Base-by-base conservation (phyloP, 2,113 vertebrate genomes). In the Paratilapia polleni region DNA sequence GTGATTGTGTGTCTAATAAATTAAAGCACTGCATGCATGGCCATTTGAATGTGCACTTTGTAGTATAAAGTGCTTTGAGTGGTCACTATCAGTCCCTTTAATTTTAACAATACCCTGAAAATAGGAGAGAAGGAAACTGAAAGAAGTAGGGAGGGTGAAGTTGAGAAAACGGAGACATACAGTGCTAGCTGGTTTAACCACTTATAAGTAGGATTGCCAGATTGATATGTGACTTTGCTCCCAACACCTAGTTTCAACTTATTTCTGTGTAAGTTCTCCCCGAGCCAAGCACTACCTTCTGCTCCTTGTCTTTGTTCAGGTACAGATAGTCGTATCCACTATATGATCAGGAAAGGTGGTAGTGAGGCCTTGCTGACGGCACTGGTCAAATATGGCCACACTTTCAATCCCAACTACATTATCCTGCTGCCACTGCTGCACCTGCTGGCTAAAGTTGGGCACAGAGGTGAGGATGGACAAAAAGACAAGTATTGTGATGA, bases 341-440 rank as follows among this genome's bases (percentile, higher is more conserved):
- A 98, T 1, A 92, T 98, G 94, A 97, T 99, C 92, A 97, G 95
- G 80, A 98, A 99, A 89, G 97, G 97, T 1, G 97, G 97, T 31
- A 99, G 96, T 0, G 97, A 99, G 89, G 96, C 97, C 1, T 84
- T 99, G 36, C 95, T 99, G n/a, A 95, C 89, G 75, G 96, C 96
- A 3, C 91, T 99, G 70, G 86, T 96, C 63, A 87, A 95, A 0
- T 82, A 92, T 0, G 94, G 94, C 8, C 88, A 20, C 31, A 86
- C 86, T 0, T 80, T 91, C 6, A 88, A 85, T 0, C 96, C 94
- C 0, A 96, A 97, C 91, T 96, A 95, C 22, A 91, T 88, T 20
- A 14, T 95, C 54, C 95, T 99, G 14, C 89, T 98, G 83, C 97
- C 97, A 2, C 92, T 98, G 49, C 90, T 98, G 58, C 92, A 96